Percentiles rank a stretch among this genome's conserved stretches.
Evolutionary conservation across 2,113 vertebrate genomes (phyloP).

Genomic region (Dolichallabes microphthalmus): DNA sequence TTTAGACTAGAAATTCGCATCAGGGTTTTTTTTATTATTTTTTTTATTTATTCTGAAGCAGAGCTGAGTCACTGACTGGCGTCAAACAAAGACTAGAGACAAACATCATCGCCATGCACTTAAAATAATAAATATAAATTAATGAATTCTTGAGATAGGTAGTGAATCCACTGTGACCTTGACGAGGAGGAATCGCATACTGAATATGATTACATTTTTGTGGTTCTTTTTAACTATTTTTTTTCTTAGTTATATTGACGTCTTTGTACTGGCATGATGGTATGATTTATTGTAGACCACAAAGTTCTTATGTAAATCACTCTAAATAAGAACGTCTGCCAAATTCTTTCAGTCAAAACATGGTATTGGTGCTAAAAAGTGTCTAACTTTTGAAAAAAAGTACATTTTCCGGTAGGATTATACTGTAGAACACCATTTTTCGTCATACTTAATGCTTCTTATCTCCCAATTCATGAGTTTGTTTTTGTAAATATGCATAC

Average conservation of each 20-base stretch:
- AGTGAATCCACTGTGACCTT: not conserved
- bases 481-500: too few species aligned
- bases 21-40: not conserved
- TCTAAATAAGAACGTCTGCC: not conserved
- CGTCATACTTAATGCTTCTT: too few species aligned
- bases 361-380: too few species aligned
- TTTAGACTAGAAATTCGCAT: not conserved
- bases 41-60: not conserved
- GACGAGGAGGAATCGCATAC: not conserved
- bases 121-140: not conserved
- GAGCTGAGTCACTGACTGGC: not conserved
- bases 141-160: not conserved
- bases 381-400: too few species aligned
- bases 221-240: not conserved
- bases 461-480: too few species aligned
- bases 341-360: not conserved
- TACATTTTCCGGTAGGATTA: too few species aligned
- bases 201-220: not conserved
- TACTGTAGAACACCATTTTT: too few species aligned
- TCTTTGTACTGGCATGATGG: not conserved
- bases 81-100: not conserved
- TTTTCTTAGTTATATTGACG: not conserved
- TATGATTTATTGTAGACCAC: not conserved
- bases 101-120: not conserved
- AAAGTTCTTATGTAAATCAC: not conserved